These are phyloP conservation scores for Mesocentrotus franciscanus DNA, from an alignment of 53 echinoderm and acorn worm species.

Conservation along the genomic window DNA sequence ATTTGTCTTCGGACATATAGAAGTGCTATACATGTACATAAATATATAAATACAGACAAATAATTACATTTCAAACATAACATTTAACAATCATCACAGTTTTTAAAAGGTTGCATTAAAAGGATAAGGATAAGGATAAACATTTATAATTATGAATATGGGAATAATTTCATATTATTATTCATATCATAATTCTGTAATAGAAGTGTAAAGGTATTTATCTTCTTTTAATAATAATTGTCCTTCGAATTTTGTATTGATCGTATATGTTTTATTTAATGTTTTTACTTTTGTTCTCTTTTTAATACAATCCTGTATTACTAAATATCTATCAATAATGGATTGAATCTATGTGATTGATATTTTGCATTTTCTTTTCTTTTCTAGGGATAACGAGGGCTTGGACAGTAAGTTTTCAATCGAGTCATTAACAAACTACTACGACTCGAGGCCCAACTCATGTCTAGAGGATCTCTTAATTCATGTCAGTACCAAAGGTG, in stretches of 20 bases:
- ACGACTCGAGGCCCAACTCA: slow-evolving; percentile 30
- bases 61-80: too few species aligned
- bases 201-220: too few species aligned
- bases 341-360: neutral
- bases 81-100: too few species aligned
- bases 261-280: neutral
- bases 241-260: neutral
- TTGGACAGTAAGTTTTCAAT: slow-evolving; percentile 41
- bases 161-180: too few species aligned
- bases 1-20: too few species aligned
- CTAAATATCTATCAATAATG: neutral
- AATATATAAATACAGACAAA: too few species aligned
- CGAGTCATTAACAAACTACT: slow-evolving; percentile 45
- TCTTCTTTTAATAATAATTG: too few species aligned
- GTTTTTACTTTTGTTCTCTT: neutral
- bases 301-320: neutral
- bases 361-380: neutral
- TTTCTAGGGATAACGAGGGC: slow-evolving; percentile 39
- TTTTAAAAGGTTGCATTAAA: too few species aligned
- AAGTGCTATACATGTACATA: too few species aligned
- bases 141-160: too few species aligned
- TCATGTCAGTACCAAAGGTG: slow-evolving; percentile 60
- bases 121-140: too few species aligned
- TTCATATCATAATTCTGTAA: too few species aligned
- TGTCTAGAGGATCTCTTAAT: slow-evolving; percentile 60